Evolutionary conservation across 2,113 vertebrate genomes (phyloP), one percentile per base, ranked within the genome.

Genomic region (Tichodroma muraria): DNA sequence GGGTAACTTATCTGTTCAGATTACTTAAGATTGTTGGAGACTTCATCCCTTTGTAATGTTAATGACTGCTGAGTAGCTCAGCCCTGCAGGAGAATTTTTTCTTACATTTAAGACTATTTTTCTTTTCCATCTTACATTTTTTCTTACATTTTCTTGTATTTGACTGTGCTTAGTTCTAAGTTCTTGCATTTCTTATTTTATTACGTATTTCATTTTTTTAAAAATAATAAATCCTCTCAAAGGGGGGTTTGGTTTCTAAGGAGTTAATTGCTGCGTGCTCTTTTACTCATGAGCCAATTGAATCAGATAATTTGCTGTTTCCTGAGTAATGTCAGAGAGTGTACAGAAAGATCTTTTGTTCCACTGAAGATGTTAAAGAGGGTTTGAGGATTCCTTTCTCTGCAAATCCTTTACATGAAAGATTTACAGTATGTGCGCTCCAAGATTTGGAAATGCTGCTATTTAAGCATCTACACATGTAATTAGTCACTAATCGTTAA

Each of bases 301-400:
- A 80, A 85, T 89, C 61, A 64, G 73, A 93, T 93, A 81, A 96
- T 94, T 85, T 93, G 77, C 86, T 91, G 86, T 94, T 93, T 96
- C 94, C 87, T 91, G 91, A 94, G 47, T 78, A 89, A 77, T 89
- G 73, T 68, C 93, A 79, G 73, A 80, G 69, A 73, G 81, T 59
- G 49, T 75, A 75, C 80, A 90, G 86, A 90, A 86, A 90, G 80
- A 87, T 89, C 91, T 88, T 86, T 94, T 95, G 89, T 94, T 95
- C 87, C 81, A 23, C n/a, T 57, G 19, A 88, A 84, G 77, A 92
- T 44, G 25, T 56, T 84, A 84, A 69, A 88, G 86, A 84, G 69
- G 65, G 37, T 75, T 75, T 80, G 91, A 92, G 69, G 83, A 77
- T 88, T 92, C 60, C 63, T 94, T 93, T 93, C 89, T 83, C 28